Base-by-base conservation (phyloP, 2,797 vertebrate species). In the Halcyon chelicuti region DNA sequence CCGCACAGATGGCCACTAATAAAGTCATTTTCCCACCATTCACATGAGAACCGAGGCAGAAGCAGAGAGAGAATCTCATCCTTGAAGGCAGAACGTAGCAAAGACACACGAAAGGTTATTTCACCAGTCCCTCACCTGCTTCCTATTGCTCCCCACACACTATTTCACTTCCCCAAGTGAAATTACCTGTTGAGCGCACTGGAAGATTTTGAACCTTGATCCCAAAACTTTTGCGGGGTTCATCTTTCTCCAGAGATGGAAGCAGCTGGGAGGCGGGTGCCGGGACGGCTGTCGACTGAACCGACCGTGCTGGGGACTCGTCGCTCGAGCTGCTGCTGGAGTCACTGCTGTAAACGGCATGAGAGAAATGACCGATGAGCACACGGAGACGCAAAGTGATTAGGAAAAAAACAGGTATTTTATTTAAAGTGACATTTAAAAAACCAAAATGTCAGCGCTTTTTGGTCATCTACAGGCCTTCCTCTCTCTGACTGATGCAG, bases 181-280 rank as follows among this genome's bases (percentile, higher is more conserved):
- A 49, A 49, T 97, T 96, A 99, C 99, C 99, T 99, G 99, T 99
- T 71, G 99, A 99, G 94, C 99, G 99, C 81, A 99, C 99, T 91
- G 99, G 99, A 97, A 99, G 99, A 98, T 99, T 99, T 97, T 99
- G 99, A 96, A 99, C 99, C 97, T 99, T 99, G 97, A 99, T 99
- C 96, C 99, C 99, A 96, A 99, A 99, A 97, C 99, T 99, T 98
- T 99, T 99, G 39, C 99, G 99, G 66, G 99, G 99, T 96, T 99
- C 99, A 97, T 99, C 99, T 96, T 99, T 99, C 97, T 99, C 99
- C 95, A 99, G 98, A 62, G 99, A 98, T 3, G 99, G 98, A 92
- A 99, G 98, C 95, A 99, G 97, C 97, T 99, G 99, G 90, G 99
- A 98, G 12, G 99, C 98, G 5, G 99, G 99, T 12, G 99, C 99